Evolutionary conservation across 2,888 invertebrate species (phyloP), one percentile per base, ranked within the genome.

Genomic region (Synanthedon andrenaeformis): DNA sequence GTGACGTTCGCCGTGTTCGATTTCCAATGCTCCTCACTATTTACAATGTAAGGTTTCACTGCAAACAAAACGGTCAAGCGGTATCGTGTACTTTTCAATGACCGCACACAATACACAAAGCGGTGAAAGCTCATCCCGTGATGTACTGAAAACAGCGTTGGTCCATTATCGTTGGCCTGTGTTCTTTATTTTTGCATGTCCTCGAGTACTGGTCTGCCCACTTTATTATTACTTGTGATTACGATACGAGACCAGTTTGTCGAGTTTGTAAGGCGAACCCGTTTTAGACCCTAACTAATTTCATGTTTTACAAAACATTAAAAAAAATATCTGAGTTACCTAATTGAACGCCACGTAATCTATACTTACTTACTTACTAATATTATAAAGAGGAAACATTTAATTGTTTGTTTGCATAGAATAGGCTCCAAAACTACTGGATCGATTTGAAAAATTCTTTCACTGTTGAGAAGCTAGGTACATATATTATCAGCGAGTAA

Each of bases 181-280:
- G 14, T 45, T 45, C 45, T 56, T 53, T 57, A 56, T 57, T 57
- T 57, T 56, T 59, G 54, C 55, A 49, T 52, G 57, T 55, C 57
- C 59, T 55, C 57, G 52, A 51, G 55, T 53, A 52, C 41, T 42
- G 17, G 42, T 49, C 54, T 28, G 42, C 45, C 45, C 45, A 45
- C 13, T 45, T 45, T 45, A 45, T 45, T 45, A 13, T 45, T 45
- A 45, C 13, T 45, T 45, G 45, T 45, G 45, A 45, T 45, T 45
- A 45, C 45, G 45, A 45, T 45, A 45, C 45, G 45, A 45, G 45
- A 45, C 45, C 45, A 45, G 45, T 35, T 35, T 35, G 35, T 45
- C 45, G 45, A 13, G 45, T 14, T 14, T n/a, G 45, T 45, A 45
- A n/a, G 45, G 13, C 13, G 14, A 45, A 45, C 45, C 45, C 45